A percentile compares a stretch with the other conserved stretches of the same genome.
These are phyloP conservation scores for Cyclophora albipunctata DNA, from an alignment of 2,888 invertebrate species.

Conservation along the genomic window DNA sequence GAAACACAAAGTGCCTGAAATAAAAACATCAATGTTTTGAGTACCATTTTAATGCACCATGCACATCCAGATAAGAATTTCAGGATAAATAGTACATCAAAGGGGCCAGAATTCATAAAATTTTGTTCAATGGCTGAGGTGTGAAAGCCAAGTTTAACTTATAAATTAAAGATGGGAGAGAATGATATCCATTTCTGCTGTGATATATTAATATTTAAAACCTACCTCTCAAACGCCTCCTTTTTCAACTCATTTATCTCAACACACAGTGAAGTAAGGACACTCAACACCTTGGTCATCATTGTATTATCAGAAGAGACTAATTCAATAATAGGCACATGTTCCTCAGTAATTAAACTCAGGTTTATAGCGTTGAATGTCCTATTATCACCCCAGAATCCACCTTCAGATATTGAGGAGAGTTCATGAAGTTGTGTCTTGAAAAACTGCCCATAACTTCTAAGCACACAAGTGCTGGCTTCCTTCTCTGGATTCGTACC, in stretches of 20 bases:
- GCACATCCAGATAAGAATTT: too few relatives aligned
- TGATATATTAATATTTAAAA: too few relatives aligned
- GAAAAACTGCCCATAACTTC: constrained; percentile 63
- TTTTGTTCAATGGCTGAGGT: too few relatives aligned
- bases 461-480: constrained; percentile 53
- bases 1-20: constrained; percentile 72
- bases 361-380: constrained; percentile 54
- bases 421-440: constrained; percentile 60
- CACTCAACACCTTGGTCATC: constrained; percentile 85
- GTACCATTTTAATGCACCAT: too few relatives aligned
- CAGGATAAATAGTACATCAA: too few relatives aligned
- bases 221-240: constrained; percentile 78
- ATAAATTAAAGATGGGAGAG: too few relatives aligned
- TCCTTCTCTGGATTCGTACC: constrained; percentile 53
- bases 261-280: constrained; percentile 84
- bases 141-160: too few relatives aligned
- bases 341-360: constrained; percentile 72
- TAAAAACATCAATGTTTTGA: not conserved
- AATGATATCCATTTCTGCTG: too few relatives aligned
- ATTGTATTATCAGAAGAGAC: constrained; percentile 89
- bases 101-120: too few relatives aligned
- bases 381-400: constrained; percentile 47
- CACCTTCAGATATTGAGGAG: constrained; percentile 26
- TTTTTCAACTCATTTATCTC: constrained; percentile 82
- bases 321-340: constrained; percentile 79